A percentile compares a stretch with the other conserved stretches of the same genome.
Evolutionary conservation across 2,888 invertebrate species (phyloP).

Genomic region (Erpobdella octoculata): DNA sequence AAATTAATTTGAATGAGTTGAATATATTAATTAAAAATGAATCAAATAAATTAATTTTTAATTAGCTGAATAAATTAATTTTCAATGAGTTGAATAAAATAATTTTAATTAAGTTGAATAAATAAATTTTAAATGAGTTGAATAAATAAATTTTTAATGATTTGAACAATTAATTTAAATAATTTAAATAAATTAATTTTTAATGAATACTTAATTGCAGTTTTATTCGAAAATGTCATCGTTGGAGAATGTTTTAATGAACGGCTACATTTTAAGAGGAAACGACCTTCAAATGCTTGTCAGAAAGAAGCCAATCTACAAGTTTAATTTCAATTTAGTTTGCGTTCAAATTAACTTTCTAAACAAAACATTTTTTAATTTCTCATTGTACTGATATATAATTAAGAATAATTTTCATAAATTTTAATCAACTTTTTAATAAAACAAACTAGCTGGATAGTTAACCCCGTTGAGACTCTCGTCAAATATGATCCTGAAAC

Average conservation of each 20-base stretch:
- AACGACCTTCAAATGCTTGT: no score
- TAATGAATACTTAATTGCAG: no score
- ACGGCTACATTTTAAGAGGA: no score
- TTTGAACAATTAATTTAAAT: background rate
- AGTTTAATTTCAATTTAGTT: no score
- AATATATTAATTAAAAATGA: background rate
- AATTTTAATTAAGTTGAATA: no score
- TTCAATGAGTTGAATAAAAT: background rate
- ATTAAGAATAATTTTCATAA: no score
- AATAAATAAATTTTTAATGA: background rate
- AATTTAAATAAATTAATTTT: background rate
- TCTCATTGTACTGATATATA: no score
- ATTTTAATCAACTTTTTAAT: background rate
- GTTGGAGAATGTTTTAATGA: no score
- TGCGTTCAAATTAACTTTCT: no score
- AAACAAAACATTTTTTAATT: no score
- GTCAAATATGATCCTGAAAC: background rate
- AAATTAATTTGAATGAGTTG: background rate
- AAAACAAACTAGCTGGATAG: background rate
- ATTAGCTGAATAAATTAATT: background rate
- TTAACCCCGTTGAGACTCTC: slow-evolving; percentile 2
- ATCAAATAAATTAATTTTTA: background rate
- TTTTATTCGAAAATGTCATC: no score
- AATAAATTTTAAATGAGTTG: background rate
- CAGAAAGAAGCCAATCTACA: no score